Evolutionary conservation across 2,888 invertebrate genomes (phyloP), one percentile per base, ranked within the genome.

Genomic region (Julus scanicus): DNA sequence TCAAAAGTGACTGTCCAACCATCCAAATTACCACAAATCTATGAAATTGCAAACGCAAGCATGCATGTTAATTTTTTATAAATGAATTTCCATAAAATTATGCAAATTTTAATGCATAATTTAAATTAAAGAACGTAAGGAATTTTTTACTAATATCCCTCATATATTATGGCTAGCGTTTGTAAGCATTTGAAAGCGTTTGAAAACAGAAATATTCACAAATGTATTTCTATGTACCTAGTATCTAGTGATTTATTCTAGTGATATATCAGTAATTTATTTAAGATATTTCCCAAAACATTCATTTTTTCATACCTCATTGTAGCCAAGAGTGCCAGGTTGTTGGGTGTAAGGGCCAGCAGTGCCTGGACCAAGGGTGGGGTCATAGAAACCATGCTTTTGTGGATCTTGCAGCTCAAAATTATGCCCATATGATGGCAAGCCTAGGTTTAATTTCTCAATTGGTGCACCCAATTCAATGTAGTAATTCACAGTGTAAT

Each of bases 321-420:
- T 97, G 91, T 96, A 97, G 1, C 97, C 97, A 93, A 97, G 94
- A 90, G 97, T 97, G 0, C 97, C 97, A 90, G 95, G 94, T 92
- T 97, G 96, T 29, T 94, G 94, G 0, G 96, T 97, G 90, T 93
- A 96, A 0, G 96, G 96, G 1, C 97, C 97, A 90, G 94, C 40
- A 63, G 29, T 37, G 6, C 87, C 87, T 3, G 63, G 63, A 3
- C 57, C 80, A 57, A 39, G 40, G 29, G 5, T 39, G 6, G 87
- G 87, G 80, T 63, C 87, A n/a, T 71, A 57, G 39, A n/a, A 57
- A 71, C 80, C 87, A 71, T 87, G 44, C 8, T 20, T 15, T 37
- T 87, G 48, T 29, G 87, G 63, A n/a, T 87, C 80, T 37, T 39
- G 37, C 71, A 87, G 8, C 17, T 44, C 53, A 71, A 87, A 87